These are phyloP conservation scores for Argyresthia albistria DNA, from an alignment of 2,888 invertebrate species.

Conservation along the genomic window DNA sequence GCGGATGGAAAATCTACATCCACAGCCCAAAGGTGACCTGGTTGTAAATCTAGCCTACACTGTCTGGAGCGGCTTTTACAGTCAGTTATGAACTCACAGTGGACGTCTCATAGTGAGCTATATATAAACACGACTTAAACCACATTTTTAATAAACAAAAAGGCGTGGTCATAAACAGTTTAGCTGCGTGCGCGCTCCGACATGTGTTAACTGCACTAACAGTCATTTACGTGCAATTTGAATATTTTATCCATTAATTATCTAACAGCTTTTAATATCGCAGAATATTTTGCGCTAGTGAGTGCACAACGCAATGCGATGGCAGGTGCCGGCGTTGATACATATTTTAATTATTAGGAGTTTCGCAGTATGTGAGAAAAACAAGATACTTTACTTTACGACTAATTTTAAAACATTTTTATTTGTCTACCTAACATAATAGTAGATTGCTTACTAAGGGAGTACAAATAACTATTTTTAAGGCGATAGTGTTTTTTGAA, in stretches of 20 bases:
- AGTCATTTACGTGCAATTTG: constrained; percentile 23
- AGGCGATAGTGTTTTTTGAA: too few relatives aligned
- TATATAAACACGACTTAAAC: too few relatives aligned
- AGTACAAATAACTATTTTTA: too few relatives aligned
- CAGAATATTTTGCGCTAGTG: neutral
- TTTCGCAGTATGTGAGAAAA: neutral
- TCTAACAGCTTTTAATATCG: constrained; percentile 12
- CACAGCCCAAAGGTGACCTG: too few relatives aligned
- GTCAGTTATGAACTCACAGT: too few relatives aligned
- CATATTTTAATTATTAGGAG: neutral
- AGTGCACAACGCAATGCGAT: constrained; percentile 7
- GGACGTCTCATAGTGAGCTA: too few relatives aligned
- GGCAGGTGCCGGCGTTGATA: constrained; percentile 7
- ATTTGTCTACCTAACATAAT: too few relatives aligned
- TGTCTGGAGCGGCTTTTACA: too few relatives aligned
- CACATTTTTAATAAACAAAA: constrained; percentile 15
- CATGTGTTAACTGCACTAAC: constrained; percentile 19
- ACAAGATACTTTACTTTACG: neutral
- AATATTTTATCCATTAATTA: constrained; percentile 33
- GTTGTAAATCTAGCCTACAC: too few relatives aligned
- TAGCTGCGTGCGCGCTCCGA: constrained; percentile 11
- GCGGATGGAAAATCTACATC: too few relatives aligned
- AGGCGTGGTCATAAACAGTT: constrained; percentile 21
- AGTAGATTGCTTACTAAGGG: too few relatives aligned
- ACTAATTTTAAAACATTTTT: neutral